A percentile compares a stretch with the other conserved stretches of the same genome.
phyloP scores from a whole-genome alignment of 1,140 invertebrate genomes.

The Sminthurides bifidus region DNA sequence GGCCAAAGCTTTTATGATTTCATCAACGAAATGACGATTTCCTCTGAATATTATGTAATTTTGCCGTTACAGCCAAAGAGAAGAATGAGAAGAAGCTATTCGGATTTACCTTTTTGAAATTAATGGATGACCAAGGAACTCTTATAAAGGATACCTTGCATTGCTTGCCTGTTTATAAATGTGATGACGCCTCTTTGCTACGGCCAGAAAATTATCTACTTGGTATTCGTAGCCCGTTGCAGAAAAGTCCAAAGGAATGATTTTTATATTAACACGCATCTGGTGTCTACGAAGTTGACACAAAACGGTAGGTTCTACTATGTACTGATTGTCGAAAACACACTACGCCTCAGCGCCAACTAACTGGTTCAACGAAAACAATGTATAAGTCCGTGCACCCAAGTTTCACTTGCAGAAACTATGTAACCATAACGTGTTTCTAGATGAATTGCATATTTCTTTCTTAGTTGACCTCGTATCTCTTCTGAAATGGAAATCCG shows the following conservation, averaged over 20 bases:
- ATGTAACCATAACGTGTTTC: neutral
- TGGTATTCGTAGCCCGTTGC: constrained; percentile 43
- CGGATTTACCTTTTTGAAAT: constrained; percentile 76
- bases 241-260: constrained; percentile 70
- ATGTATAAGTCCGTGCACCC: too few relatives aligned
- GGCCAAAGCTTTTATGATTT: neutral
- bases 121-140: constrained; percentile 81
- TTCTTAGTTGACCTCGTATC: constrained; percentile 69
- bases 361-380: too few relatives aligned
- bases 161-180: constrained; percentile 84
- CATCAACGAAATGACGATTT: neutral
- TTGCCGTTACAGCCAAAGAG: constrained; percentile 54
- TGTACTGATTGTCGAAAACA: neutral
- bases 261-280: constrained; percentile 64
- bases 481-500: constrained; percentile 77
- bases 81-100: constrained; percentile 84
- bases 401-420: too few relatives aligned
- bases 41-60: neutral
- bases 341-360: neutral
- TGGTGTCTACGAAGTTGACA: constrained; percentile 90
- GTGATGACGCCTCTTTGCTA: constrained; percentile 51
- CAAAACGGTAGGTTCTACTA: constrained; percentile 62
- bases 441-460: constrained; percentile 7
- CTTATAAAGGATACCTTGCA: constrained; percentile 71
- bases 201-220: constrained; percentile 7